These are phyloP conservation scores for Erebia ligea DNA, from an alignment of 2,888 invertebrate species.

Conservation along the genomic window DNA sequence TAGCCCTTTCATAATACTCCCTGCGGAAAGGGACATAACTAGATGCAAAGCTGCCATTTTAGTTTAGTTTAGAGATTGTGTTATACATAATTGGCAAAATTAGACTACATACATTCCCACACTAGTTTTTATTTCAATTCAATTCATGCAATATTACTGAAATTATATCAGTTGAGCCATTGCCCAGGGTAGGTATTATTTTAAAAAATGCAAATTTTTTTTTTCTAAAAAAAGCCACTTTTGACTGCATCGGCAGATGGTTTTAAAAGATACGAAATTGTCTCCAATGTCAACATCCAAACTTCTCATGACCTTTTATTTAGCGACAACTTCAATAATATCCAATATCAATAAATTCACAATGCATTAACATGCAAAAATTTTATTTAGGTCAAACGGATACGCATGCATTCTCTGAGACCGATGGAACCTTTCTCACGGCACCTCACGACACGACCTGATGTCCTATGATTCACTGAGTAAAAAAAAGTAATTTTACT, in stretches of 20 bases:
- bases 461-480: constrained; percentile 49
- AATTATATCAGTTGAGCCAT: too few species aligned
- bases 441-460: constrained; percentile 48
- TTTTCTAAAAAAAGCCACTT: too few species aligned
- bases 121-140: too few species aligned
- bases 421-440: constrained; percentile 54
- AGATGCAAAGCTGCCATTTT: too few species aligned
- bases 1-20: too few species aligned
- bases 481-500: constrained; percentile 43
- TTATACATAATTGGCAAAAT: too few species aligned
- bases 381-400: constrained; percentile 53
- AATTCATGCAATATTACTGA: too few species aligned
- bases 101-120: too few species aligned
- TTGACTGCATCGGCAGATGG: not conserved
- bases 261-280: not conserved
- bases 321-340: constrained; percentile 17
- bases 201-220: too few species aligned
- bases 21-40: too few species aligned
- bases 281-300: not conserved
- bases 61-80: too few species aligned
- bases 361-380: constrained; percentile 41
- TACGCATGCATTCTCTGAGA: constrained; percentile 55
- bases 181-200: too few species aligned
- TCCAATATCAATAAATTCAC: constrained; percentile 29
- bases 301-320: constrained; percentile 24